A percentile compares a stretch with the other conserved stretches of the same genome.
These are phyloP conservation scores for Limnothrissa miodon DNA, from an alignment of 2,113 vertebrate species.

Conservation along the genomic window DNA sequence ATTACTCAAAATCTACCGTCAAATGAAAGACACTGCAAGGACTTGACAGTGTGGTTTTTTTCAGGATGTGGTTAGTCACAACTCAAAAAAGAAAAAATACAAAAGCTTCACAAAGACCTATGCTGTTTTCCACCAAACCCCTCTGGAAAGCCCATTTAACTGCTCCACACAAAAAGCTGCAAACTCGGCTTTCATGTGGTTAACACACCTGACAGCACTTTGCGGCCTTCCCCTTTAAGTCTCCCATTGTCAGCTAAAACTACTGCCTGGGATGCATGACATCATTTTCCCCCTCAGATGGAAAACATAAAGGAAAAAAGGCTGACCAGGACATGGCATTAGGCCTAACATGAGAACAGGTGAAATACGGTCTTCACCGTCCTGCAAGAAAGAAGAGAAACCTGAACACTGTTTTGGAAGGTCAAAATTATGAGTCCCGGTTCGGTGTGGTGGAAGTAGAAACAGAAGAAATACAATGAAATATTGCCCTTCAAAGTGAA, in stretches of 20 bases:
- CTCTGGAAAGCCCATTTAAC: background rate
- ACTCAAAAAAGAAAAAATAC: background rate
- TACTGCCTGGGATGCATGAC: background rate
- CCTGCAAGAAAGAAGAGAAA: background rate
- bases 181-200: background rate
- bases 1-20: background rate
- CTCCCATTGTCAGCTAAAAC: background rate
- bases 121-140: background rate
- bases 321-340: background rate
- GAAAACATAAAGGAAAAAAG: background rate
- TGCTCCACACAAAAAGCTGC: slow-evolving; percentile 8
- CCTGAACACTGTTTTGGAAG: background rate
- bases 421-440: background rate
- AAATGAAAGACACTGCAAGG: background rate
- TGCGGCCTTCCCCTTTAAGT: background rate
- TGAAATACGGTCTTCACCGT: background rate
- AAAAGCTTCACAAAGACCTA: background rate
- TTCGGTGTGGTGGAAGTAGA: background rate
- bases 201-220: slow-evolving; percentile 23
- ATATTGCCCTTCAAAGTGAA: background rate
- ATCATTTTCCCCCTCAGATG: background rate
- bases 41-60: background rate
- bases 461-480: background rate
- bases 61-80: background rate
- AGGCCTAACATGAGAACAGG: background rate